Percentiles rank a stretch among this genome's conserved stretches.
Evolutionary conservation across 2,113 vertebrate genomes (phyloP).

Genomic region (Pseudolaguvia tuberculata): DNA sequence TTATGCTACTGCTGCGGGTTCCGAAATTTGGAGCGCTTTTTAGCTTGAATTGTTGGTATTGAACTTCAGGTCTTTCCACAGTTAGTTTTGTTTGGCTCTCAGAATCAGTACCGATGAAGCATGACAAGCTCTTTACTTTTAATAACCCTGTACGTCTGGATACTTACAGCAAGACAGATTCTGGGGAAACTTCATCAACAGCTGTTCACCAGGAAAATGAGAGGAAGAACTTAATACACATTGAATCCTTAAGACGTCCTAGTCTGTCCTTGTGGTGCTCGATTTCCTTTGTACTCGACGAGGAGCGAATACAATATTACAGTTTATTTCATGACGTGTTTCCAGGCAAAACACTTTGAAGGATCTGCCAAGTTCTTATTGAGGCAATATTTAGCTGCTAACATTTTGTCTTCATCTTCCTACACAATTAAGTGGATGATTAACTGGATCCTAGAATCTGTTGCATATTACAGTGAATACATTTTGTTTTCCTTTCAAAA

Average conservation of each 20-base stretch:
- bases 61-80: slow-evolving; percentile 16
- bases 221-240: slow-evolving; percentile 2
- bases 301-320: background rate
- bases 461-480: too few relatives aligned
- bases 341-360: background rate
- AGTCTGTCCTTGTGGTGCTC: background rate
- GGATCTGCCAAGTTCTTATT: too few relatives aligned
- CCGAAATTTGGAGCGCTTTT: background rate
- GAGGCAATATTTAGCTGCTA: background rate
- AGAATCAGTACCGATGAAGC: slow-evolving; percentile 9
- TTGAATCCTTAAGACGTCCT: background rate
- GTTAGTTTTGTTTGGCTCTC: slow-evolving; percentile 3
- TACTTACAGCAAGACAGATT: slow-evolving; percentile 8
- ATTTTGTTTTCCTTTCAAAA: too few relatives aligned
- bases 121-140: slow-evolving; percentile 16
- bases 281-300: background rate
- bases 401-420: background rate
- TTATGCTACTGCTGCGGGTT: slow-evolving; percentile 8
- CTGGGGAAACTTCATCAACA: slow-evolving; percentile 3
- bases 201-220: background rate
- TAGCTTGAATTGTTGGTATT: background rate
- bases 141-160: slow-evolving; percentile 8
- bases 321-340: background rate
- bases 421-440: background rate
- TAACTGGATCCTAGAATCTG: background rate